Base-by-base conservation (phyloP, 2,888 invertebrate genomes). In the Heliconius cydno region DNA sequence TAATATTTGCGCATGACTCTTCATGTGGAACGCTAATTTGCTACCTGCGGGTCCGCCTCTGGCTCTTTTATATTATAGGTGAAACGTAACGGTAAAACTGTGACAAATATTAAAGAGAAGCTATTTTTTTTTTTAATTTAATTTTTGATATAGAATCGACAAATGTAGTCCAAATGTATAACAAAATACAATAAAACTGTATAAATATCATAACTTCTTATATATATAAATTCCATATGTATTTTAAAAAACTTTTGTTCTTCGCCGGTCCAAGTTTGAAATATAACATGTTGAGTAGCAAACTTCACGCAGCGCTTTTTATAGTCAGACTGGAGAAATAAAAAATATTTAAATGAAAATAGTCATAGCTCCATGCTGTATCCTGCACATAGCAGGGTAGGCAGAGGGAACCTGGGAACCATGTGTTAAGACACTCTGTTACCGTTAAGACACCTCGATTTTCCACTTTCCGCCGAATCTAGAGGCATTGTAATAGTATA, bases 11-110 rank as follows among this genome's bases (percentile, higher is more conserved):
- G 73, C 60, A n/a, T 60, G 34, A 15, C 60, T 34, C 15, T 73
- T 73, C 73, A 73, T 38, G 73, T 34, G 38, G 57, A 73, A 73
- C 73, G 73, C 57, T 73, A 73, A 73, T 60, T 73, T 73, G 60
- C 60, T 38, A 73, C 73, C 73, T 73, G n/a, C 34, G 57, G 73
- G 60, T 57, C n/a, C 73, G 73, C 73, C 73, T 38, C 34, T 60
- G 60, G 73, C 73, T 34, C 73, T 73, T 73, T 60, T 57, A 57
- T 57, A n/a, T 7, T 73, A 34, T 73, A 73, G 22, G n/a, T 60
- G 10, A 52, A 60, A 73, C n/a, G n/a, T n/a, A 25, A 52, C 52
- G 19, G 30, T 22, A n/a, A 57, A 57, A 19, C 15, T 15, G 60
- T 73, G 60, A 73, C 60, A 60, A 30, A 30, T 46, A 34, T 38